Conservation (phyloP, 2,113 vertebrate genomes). For the Centropristis striata region DNA sequence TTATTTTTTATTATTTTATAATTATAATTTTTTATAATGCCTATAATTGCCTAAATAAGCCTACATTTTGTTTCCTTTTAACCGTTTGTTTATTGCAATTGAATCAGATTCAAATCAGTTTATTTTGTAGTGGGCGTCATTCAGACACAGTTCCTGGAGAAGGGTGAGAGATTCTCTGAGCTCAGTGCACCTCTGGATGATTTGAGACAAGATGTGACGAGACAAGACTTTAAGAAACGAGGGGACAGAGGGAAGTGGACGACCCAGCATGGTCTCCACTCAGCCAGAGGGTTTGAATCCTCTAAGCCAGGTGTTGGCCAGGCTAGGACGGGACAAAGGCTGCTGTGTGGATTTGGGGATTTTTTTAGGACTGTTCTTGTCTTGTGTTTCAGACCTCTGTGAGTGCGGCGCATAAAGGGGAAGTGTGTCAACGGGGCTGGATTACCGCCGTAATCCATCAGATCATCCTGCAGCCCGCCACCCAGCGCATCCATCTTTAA, state of each 20-base stretch:
- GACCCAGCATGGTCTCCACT: constrained; percentile 15
- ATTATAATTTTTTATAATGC: no score
- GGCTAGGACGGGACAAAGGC: constrained; percentile 37
- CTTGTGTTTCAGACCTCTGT: constrained; percentile 58
- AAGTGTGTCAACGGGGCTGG: constrained; percentile 78
- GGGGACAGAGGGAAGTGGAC: neutral
- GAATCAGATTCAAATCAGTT: no score
- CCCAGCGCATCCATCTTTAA: constrained; percentile 79
- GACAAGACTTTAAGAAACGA: no score
- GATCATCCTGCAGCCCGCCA: constrained; percentile 78
- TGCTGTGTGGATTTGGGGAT: constrained; percentile 52
- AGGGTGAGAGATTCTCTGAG: no score
- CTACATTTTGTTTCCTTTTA: no score
- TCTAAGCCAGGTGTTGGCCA: constrained; percentile 36
- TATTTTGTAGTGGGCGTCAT: no score
- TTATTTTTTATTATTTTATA: no score
- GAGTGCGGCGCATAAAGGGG: constrained; percentile 48
- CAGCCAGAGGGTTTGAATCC: neutral
- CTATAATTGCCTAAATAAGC: no score
- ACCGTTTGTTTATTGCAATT: no score
- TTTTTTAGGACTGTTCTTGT: constrained; percentile 45
- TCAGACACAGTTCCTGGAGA: no score
- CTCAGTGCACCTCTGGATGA: no score
- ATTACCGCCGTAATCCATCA: constrained; percentile 85
- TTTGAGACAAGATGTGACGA: no score